A percentile compares a stretch with the other conserved stretches of the same genome.
Evolutionary conservation across 2,888 invertebrate genomes (phyloP).

Genomic region (Aspidiotus rigidus): DNA sequence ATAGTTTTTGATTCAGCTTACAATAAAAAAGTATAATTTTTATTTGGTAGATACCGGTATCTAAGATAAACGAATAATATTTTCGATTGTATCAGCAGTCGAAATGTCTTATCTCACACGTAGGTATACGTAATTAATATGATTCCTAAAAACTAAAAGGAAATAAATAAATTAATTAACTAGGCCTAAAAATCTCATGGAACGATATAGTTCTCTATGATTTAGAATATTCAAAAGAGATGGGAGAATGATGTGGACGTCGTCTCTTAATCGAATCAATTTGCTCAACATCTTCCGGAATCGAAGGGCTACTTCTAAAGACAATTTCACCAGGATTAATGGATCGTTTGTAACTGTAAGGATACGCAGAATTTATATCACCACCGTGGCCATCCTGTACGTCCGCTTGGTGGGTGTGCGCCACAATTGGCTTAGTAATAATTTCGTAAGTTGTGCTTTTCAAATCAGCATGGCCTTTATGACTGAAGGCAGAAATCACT

Average conservation of each 20-base stretch:
- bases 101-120: too few relatives aligned
- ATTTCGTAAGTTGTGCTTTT: conserved; percentile 67
- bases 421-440: conserved; percentile 69
- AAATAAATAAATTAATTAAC: too few relatives aligned
- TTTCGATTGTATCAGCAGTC: too few relatives aligned
- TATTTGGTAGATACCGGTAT: too few relatives aligned
- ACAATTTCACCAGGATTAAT: conserved; percentile 24
- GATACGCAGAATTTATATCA: conserved; percentile 28
- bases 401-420: conserved; percentile 36
- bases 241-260: conserved; percentile 3
- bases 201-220: neutral
- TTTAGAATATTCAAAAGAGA: conserved; percentile 5
- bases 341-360: conserved; percentile 33
- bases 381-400: conserved; percentile 35
- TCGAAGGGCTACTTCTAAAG: neutral
- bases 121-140: too few relatives aligned
- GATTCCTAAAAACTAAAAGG: too few relatives aligned
- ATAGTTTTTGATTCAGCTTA: too few relatives aligned
- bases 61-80: too few relatives aligned
- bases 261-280: conserved; percentile 14
- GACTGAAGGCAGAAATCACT: conserved; percentile 38
- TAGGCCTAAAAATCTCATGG: too few relatives aligned
- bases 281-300: conserved; percentile 20
- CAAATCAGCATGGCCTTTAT: conserved; percentile 39
- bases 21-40: too few relatives aligned